Evolutionary conservation across 2,797 vertebrate species (phyloP).

Genomic region (Etheostoma perlongum): DNA sequence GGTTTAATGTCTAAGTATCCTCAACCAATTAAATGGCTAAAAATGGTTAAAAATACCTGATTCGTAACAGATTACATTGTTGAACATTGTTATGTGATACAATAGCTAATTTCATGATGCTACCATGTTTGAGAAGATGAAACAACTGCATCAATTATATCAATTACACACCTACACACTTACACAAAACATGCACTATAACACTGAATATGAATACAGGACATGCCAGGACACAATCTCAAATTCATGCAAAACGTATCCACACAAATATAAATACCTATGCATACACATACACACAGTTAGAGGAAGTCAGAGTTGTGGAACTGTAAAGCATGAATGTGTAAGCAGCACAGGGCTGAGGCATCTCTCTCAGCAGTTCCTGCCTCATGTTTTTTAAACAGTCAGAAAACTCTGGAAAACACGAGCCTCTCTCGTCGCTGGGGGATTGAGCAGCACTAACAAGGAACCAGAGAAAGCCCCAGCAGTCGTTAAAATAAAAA

Average conservation of each 20-base stretch:
- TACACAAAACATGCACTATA: not conserved
- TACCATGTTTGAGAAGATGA: not conserved
- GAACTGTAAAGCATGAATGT: constrained; percentile 56
- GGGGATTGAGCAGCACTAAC: constrained; percentile 57
- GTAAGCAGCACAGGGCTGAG: constrained; percentile 46
- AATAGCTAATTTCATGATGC: not conserved
- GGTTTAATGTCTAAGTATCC: not conserved
- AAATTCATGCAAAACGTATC: constrained; percentile 20
- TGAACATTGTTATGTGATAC: not conserved
- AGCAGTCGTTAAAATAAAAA: constrained; percentile 29
- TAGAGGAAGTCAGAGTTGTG: constrained; percentile 37
- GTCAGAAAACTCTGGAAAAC: constrained; percentile 64
- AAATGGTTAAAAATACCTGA: not conserved
- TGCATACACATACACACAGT: constrained; percentile 18
- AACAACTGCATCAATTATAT: not conserved
- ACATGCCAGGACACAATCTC: not conserved
- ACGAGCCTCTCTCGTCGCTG: constrained; percentile 29
- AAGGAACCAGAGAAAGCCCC: constrained; percentile 53
- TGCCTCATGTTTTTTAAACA: constrained; percentile 75
- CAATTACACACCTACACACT: not conserved
- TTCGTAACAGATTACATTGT: not conserved
- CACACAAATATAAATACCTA: constrained; percentile 8
- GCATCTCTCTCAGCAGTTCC: constrained; percentile 50
- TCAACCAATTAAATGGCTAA: not conserved
- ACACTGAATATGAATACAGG: not conserved